Conservation (phyloP, 2,113 vertebrate genomes). For the Microtus oregoni region DNA sequence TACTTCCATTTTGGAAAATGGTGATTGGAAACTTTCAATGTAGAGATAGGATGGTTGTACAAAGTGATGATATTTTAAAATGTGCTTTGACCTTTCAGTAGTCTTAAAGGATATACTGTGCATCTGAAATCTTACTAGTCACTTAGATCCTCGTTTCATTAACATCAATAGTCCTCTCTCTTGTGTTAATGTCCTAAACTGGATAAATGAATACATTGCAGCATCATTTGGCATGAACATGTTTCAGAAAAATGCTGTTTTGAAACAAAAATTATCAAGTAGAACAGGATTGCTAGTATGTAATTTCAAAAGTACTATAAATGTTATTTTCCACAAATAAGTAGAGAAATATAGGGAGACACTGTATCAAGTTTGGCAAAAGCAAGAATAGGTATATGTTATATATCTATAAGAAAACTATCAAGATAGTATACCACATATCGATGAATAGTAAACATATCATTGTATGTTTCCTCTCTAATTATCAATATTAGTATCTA, state of each 20-base stretch:
- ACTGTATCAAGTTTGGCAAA: neutral
- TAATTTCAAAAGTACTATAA: neutral
- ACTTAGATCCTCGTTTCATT: neutral
- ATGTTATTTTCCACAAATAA: neutral
- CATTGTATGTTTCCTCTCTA: neutral
- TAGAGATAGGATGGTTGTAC: neutral
- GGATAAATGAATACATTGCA: neutral
- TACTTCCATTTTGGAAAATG: neutral
- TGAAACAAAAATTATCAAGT: neutral
- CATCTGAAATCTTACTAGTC: neutral
- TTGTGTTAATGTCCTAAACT: neutral
- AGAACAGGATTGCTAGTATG: neutral
- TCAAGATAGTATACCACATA: neutral
- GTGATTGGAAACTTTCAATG: neutral
- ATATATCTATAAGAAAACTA: neutral
- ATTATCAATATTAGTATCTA: neutral
- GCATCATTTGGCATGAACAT: neutral
- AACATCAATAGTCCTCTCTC: neutral
- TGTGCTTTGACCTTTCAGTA: neutral
- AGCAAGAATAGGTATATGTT: neutral
- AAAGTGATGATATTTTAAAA: neutral
- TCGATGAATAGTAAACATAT: neutral
- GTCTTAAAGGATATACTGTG: neutral
- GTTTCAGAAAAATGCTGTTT: neutral
- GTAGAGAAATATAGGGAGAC: neutral